Percentiles rank a stretch among this genome's conserved stretches.
Conservation (phyloP, 2,113 vertebrate species). For the Catharus bicknelli region DNA sequence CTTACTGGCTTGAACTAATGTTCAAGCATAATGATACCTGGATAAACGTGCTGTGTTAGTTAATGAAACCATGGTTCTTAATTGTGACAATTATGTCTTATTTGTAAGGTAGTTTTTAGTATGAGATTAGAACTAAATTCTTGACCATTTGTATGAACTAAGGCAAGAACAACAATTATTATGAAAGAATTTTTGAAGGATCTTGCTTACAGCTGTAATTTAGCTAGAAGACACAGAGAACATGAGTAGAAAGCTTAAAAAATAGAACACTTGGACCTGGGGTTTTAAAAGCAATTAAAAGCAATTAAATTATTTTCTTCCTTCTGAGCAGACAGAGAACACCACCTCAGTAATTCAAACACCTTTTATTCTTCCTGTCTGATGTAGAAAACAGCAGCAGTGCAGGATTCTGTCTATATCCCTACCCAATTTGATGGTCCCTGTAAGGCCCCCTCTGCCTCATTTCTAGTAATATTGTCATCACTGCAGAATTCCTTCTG, state of each 20-base stretch:
- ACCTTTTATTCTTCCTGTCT: neutral
- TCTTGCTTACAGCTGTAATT: neutral
- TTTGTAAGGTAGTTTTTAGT: neutral
- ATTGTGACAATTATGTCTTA: neutral
- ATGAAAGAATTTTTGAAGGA: neutral
- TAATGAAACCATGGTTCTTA: neutral
- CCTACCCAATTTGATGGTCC: neutral
- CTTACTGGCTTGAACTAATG: neutral
- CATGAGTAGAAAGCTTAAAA: neutral
- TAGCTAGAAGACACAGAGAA: neutral
- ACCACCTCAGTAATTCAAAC: neutral
- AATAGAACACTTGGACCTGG: neutral
- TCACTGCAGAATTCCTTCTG: neutral
- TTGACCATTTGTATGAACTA: neutral
- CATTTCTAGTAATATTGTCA: neutral
- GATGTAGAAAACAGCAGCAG: neutral
- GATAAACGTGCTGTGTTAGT: neutral
- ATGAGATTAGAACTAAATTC: neutral
- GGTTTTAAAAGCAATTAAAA: neutral
- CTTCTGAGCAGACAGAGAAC: neutral
- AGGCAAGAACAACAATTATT: neutral
- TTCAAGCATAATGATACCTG: neutral
- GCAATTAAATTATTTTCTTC: neutral
- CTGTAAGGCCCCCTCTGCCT: neutral
- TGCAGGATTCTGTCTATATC: neutral